Base-by-base conservation (phyloP, 2,113 vertebrate genomes). In the Scalopus aquaticus region DNA sequence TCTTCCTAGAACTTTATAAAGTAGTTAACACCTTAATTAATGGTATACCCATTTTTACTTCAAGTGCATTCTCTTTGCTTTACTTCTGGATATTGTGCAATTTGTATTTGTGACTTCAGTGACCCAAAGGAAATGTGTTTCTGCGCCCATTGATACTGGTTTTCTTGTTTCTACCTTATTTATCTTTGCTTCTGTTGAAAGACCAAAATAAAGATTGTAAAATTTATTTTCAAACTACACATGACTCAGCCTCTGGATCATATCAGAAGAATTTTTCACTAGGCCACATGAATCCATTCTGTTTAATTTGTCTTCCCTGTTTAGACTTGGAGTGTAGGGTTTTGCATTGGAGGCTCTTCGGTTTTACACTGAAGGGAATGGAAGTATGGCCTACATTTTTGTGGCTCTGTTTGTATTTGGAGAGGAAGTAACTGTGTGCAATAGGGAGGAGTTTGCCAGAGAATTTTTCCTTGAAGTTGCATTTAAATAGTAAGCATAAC, bases 91-190 rank as follows among this genome's bases (percentile, higher is more conserved):
- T 32, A 17, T 35, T 70, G 19, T 62, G 56, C 20, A 10, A 9
- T 56, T 65, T 87, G 58, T 32, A 37, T 56, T 62, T 87, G 24
- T 74, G n/a, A 72, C 15, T 51, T 72, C n/a, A 84, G 22, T 1
- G 3, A 83, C 46, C 12, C 51, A 58, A 51, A 81, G 39, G 93
- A 88, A 90, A 84, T 39, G 22, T 79, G 10, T 67, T 89, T 58
- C 51, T 74, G 12, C 26, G 35, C 12, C 90, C 42, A 72, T 1
- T 22, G 11, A 54, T 87, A 17, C 22, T 44, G 51, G 2, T 84
- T 91, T 67, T 44, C 51, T 73, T 77, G 24, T 20, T 82, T 81
- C 60, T 93, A 19, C 19, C 6, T 79, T 93, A 44, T 83, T 91
- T 60, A 67, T 11, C 26, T 28, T 4, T 1, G 0, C 19, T 91